A percentile compares a stretch with the other conserved stretches of the same genome.
Conservation (phyloP, 2,113 vertebrate species). For the Brachyhypopomus occidentalis region DNA sequence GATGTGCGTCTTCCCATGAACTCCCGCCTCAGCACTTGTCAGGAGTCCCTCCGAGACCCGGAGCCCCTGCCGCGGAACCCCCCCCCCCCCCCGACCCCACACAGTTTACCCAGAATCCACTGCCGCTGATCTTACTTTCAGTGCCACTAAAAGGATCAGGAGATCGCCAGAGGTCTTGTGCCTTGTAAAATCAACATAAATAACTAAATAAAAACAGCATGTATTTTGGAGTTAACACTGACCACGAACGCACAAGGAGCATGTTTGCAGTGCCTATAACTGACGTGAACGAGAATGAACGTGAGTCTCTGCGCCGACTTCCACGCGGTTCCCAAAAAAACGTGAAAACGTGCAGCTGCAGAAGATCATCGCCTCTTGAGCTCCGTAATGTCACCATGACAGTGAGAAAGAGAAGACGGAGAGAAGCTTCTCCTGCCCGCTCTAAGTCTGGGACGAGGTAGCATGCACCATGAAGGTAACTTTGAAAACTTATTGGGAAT, state of each 20-base stretch:
- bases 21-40: constrained; percentile 61
- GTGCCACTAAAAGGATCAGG: neutral
- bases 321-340: neutral
- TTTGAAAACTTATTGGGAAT: constrained; percentile 69
- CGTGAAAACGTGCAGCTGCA: neutral
- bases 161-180: too few relatives aligned
- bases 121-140: neutral
- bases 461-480: constrained; percentile 72
- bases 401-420: neutral
- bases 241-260: too few relatives aligned
- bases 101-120: constrained; percentile 59
- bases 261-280: too few relatives aligned
- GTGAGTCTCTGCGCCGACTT: too few relatives aligned
- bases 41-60: constrained; percentile 49
- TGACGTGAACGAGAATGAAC: neutral
- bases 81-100: constrained; percentile 38
- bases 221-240: too few relatives aligned
- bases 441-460: constrained; percentile 12
- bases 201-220: too few relatives aligned
- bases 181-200: too few relatives aligned
- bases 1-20: constrained; percentile 97
- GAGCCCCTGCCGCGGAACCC: neutral
- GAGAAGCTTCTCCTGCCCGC: neutral
- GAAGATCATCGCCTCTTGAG: neutral
- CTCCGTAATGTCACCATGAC: neutral